Evolutionary conservation across 2,888 invertebrate species (phyloP).

Genomic region (Smittia aterrima): DNA sequence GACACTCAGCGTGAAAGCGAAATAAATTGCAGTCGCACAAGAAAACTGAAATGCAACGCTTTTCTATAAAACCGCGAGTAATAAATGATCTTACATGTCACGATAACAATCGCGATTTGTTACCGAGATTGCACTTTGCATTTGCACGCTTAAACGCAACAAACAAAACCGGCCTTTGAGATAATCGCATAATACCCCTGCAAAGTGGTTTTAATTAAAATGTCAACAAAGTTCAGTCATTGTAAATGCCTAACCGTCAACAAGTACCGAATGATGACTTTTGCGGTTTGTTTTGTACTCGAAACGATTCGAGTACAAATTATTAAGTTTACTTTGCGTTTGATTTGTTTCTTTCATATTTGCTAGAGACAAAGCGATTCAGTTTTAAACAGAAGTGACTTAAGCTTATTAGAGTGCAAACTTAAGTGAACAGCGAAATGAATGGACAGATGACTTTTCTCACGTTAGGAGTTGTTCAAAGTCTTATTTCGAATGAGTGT

Average conservation of each 20-base stretch:
- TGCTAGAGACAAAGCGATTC: no score
- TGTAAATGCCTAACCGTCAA: constrained; percentile 12
- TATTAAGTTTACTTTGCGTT: no score
- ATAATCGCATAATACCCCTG: constrained; percentile 9
- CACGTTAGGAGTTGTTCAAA: no score
- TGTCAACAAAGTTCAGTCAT: constrained; percentile 30
- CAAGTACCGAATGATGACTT: not conserved
- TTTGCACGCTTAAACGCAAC: not conserved
- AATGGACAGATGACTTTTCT: no score
- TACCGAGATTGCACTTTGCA: constrained; percentile 23
- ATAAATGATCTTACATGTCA: constrained; percentile 22
- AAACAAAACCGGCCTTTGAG: constrained; percentile 21
- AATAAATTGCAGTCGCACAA: not conserved
- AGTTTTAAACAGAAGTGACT: no score
- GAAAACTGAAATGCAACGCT: not conserved
- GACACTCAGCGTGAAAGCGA: not conserved
- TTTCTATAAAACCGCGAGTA: constrained; percentile 10
- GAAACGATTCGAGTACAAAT: not conserved
- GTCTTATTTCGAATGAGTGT: no score
- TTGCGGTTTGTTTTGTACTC: not conserved
- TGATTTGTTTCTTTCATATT: no score
- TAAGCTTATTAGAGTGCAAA: no score
- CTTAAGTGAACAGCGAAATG: no score
- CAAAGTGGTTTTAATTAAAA: constrained; percentile 34
- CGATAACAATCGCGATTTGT: constrained; percentile 11